Base-by-base conservation (phyloP, 1,140 invertebrate genomes). In the Carposina sasakii region DNA sequence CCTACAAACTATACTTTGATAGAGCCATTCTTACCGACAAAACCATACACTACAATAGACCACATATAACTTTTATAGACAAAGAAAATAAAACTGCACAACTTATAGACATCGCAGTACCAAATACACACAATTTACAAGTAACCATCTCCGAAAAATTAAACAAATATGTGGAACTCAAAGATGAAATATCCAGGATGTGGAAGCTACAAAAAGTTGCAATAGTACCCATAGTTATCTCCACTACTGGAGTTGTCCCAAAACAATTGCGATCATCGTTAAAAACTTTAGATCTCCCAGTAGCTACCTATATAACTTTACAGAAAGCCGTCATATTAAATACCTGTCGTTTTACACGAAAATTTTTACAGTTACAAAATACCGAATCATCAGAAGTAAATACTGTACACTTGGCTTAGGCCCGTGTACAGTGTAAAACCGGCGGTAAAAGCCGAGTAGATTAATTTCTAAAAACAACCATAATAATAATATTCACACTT, bases 321-420 rank as follows among this genome's bases (percentile, higher is more conserved):
- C 43, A 60, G 31, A 59, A 59, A 36, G 48, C 48, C 1, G 48
- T 34, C 3, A 54, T 61, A 0, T 26, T 57, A 17, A 58, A 58
- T 17, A 62, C 52, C 3, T 60, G 53, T 20, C 37, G 50, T 17
- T 41, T 62, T 16, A 48, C 52, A 8, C 31, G 47, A 10, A 58
- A 56, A 33, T 51, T 58, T 20, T 48, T 62, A 9, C 33, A 36
- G 16, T 16, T 36, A 8, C 8, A 36, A 36, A 8, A 36, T n/a
- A n/a, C n/a, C n/a, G n/a, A n/a, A n/a, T n/a, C n/a, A n/a, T n/a
- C n/a, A n/a, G n/a, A n/a, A n/a, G n/a, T n/a, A n/a, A n/a, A n/a
- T n/a, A n/a, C n/a, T n/a, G n/a, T n/a, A n/a, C n/a, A n/a, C n/a
- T n/a, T n/a, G n/a, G n/a, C n/a, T n/a, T n/a, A n/a, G n/a, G n/a